A percentile compares a stretch with the other conserved stretches of the same genome.
phyloP scores from a whole-genome alignment of 2,888 invertebrate species.

The Caenorhabditis imperialis region DNA sequence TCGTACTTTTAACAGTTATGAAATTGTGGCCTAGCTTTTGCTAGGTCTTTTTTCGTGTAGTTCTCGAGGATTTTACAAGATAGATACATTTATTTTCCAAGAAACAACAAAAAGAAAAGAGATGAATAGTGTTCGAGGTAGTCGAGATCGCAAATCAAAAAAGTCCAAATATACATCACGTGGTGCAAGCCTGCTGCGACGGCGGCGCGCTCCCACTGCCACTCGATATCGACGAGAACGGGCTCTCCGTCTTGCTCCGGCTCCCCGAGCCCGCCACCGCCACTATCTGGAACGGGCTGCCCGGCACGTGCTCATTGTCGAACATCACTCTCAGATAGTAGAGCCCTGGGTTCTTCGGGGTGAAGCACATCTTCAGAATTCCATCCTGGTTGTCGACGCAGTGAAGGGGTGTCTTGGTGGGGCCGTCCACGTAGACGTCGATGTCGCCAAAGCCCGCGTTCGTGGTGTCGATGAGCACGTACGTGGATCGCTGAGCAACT shows the following conservation, averaged over 20 bases:
- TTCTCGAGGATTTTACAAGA: too few relatives aligned
- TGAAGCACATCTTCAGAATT: conserved; percentile 93
- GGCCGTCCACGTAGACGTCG: conserved; percentile 81
- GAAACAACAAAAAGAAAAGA: too few relatives aligned
- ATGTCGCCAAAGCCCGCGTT: conserved; percentile 72
- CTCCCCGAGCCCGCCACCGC: conserved; percentile 53
- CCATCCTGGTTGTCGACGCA: conserved; percentile 94
- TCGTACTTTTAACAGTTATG: too few relatives aligned
- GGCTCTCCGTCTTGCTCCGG: conserved; percentile 57
- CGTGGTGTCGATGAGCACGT: conserved; percentile 67
- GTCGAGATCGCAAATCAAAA: not conserved
- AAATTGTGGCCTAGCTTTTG: not conserved
- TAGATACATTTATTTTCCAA: too few relatives aligned
- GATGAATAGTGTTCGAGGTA: not conserved
- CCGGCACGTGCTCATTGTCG: conserved; percentile 78
- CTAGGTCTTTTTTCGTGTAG: too few relatives aligned
- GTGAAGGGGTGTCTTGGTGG: conserved; percentile 89
- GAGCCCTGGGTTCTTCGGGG: conserved; percentile 96
- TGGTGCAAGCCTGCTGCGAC: conserved; percentile 54
- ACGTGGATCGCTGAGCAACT: conserved; percentile 59
- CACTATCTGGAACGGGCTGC: conserved; percentile 67
- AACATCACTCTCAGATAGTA: conserved; percentile 95
- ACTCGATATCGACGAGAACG: conserved; percentile 63
- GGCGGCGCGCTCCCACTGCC: conserved; percentile 47
- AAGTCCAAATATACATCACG: not conserved